A percentile compares a stretch with the other conserved stretches of the same genome.
Conservation (phyloP, 2,888 invertebrate genomes). For the Achlya flavicornis region DNA sequence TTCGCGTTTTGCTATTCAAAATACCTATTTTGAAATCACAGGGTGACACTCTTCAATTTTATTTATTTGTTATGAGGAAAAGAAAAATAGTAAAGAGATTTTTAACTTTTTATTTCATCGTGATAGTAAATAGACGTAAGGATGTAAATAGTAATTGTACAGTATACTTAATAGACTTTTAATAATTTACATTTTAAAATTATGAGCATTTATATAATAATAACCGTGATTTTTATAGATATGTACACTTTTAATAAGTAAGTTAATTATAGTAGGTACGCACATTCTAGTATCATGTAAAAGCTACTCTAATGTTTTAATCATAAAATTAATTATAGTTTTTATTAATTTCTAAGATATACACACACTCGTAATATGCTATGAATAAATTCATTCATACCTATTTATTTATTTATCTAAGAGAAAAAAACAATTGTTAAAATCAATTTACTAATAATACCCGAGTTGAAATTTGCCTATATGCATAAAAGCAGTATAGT, state of each 20-base stretch:
- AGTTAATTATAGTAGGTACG: conserved; percentile 43
- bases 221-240: conserved; percentile 61
- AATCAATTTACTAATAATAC: not conserved
- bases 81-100: conserved; percentile 39
- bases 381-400: conserved; percentile 21
- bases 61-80: no score
- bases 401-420: not conserved
- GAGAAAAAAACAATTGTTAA: not conserved
- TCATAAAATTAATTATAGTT: conserved; percentile 31
- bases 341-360: conserved; percentile 15
- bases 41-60: no score
- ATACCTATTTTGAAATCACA: no score
- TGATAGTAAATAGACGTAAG: conserved; percentile 80
- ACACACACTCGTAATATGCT: conserved; percentile 26
- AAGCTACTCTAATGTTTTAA: conserved; percentile 58
- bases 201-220: conserved; percentile 74
- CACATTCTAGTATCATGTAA: conserved; percentile 58
- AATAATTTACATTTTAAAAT: conserved; percentile 64
- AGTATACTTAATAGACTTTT: conserved; percentile 60
- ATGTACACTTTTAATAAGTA: conserved; percentile 66
- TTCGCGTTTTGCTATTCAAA: no score
- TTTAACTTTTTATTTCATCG: conserved; percentile 70
- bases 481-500: not conserved
- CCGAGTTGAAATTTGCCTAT: not conserved
- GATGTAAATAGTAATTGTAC: conserved; percentile 78